These are phyloP conservation scores for Clinocottus analis DNA, from an alignment of 2,113 vertebrate genomes.

Conservation along the genomic window DNA sequence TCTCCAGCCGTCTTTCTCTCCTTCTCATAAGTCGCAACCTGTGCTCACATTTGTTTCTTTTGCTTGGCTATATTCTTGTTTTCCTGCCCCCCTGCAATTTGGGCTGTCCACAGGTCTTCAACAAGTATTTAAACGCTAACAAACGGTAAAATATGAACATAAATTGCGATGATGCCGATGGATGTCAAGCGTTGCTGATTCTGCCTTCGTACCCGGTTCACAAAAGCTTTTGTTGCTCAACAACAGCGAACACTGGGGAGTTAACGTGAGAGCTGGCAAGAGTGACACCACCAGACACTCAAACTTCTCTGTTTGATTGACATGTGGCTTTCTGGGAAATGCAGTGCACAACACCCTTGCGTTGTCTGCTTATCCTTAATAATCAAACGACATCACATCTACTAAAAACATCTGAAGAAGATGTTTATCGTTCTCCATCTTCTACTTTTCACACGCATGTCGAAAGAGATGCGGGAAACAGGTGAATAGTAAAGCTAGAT, in stretches of 20 bases:
- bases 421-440: background rate
- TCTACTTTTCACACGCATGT: background rate
- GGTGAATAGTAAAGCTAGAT: constrained; percentile 16
- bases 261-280: background rate
- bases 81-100: background rate
- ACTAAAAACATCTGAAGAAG: background rate
- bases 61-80: background rate
- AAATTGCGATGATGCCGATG: background rate
- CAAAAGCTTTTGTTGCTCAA: background rate
- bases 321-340: background rate
- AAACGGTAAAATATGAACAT: background rate
- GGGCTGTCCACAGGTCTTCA: background rate
- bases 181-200: background rate
- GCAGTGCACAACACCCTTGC: background rate
- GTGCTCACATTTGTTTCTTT: background rate
- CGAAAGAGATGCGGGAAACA: background rate
- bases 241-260: background rate
- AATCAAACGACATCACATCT: background rate
- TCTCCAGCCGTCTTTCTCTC: constrained; percentile 7
- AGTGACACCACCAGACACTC: constrained; percentile 16
- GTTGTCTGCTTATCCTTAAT: background rate
- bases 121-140: background rate
- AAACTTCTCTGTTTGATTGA: constrained; percentile 5
- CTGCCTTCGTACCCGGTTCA: background rate
- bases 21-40: background rate